Percentiles rank a stretch among this genome's conserved stretches.
phyloP scores from a whole-genome alignment of 2,888 invertebrate species.

The Lagria hirta region DNA sequence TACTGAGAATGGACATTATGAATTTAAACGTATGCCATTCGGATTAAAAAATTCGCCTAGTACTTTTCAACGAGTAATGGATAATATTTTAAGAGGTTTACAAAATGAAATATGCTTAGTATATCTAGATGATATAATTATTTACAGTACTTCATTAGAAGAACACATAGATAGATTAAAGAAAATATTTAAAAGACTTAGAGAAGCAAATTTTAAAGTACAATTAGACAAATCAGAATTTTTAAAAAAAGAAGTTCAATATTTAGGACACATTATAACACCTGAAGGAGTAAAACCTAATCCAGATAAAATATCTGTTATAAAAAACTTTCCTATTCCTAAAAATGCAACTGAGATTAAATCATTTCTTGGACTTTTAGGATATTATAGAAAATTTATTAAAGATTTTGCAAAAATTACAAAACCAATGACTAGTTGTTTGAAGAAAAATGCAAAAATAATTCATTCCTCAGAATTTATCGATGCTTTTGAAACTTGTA shows the following conservation, averaged over 20 bases:
- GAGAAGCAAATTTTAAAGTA: slow-evolving; percentile 29
- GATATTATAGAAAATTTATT: slow-evolving; percentile 31
- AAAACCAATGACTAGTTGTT: too few relatives aligned
- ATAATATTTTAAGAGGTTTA: slow-evolving; percentile 30
- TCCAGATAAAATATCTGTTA: slow-evolving; percentile 27
- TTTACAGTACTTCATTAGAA: slow-evolving; percentile 23
- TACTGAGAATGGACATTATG: slow-evolving; percentile 25
- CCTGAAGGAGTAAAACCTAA: slow-evolving; percentile 30
- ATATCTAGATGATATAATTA: slow-evolving; percentile 35
- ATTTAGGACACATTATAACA: slow-evolving; percentile 27
- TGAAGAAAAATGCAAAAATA: too few relatives aligned
- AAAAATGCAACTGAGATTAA: slow-evolving; percentile 23
- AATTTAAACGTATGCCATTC: slow-evolving; percentile 35
- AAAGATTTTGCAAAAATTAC: slow-evolving; percentile 28
- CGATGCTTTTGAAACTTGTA: too few relatives aligned
- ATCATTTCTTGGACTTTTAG: slow-evolving; percentile 28
- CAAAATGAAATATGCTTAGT: slow-evolving; percentile 30
- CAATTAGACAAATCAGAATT: slow-evolving; percentile 32
- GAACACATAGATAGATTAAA: too few relatives aligned
- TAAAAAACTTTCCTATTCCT: slow-evolving; percentile 28
- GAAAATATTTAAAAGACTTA: slow-evolving; percentile 25
- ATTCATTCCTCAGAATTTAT: too few relatives aligned
- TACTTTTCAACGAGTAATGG: slow-evolving; percentile 36
- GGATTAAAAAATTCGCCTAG: slow-evolving; percentile 35
- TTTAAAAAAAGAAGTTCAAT: slow-evolving; percentile 28